A percentile compares a stretch with the other conserved stretches of the same genome.
Evolutionary conservation across 1,140 invertebrate genomes (phyloP).

Genomic region (Belonocnema kinseyi): DNA sequence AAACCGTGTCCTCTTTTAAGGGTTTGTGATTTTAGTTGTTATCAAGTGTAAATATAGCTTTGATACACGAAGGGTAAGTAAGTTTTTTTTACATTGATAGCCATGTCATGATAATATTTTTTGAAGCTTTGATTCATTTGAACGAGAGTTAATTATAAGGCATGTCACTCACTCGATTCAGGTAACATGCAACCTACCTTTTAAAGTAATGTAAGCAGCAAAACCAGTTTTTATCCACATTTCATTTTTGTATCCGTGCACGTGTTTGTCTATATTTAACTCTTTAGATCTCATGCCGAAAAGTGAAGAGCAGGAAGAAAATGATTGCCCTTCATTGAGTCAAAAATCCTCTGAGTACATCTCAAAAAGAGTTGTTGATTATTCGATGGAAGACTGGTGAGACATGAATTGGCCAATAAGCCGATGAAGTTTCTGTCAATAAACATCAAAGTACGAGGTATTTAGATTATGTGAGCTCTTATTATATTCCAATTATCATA

Average conservation of each 20-base stretch:
- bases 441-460: neutral
- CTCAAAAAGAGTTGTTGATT: no score
- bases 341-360: neutral
- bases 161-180: conserved; percentile 25
- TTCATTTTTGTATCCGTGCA: neutral
- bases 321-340: conserved; percentile 7
- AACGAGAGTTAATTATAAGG: conserved; percentile 29
- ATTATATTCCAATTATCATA: conserved; percentile 18
- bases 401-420: conserved; percentile 2
- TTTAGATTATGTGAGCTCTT: neutral
- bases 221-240: conserved; percentile 14
- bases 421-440: neutral
- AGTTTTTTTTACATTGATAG: conserved; percentile 22
- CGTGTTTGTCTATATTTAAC: conserved; percentile 14
- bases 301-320: neutral
- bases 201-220: conserved; percentile 15
- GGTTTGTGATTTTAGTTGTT: conserved; percentile 25
- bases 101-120: conserved; percentile 22
- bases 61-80: conserved; percentile 4
- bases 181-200: conserved; percentile 15
- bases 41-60: conserved; percentile 6
- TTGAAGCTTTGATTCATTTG: conserved; percentile 27
- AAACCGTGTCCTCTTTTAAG: neutral
- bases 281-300: conserved; percentile 21
- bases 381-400: neutral